These are phyloP conservation scores for Intellagama lesueurii DNA, from an alignment of 2,797 vertebrate genomes.

Conservation along the genomic window DNA sequence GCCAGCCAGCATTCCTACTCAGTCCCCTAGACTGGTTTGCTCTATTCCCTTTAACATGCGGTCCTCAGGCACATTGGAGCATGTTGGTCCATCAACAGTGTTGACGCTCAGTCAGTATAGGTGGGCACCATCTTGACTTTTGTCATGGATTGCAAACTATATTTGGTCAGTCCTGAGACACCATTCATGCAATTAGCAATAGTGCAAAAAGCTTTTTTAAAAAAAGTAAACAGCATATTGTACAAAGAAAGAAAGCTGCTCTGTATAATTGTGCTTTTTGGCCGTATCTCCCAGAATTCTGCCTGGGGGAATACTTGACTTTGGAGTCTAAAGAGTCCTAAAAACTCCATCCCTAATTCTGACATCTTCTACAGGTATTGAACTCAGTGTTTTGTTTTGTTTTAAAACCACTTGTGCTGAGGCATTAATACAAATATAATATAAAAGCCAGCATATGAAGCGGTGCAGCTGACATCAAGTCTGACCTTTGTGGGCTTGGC, in stretches of 20 bases:
- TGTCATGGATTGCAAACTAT: neutral
- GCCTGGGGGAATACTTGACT: neutral
- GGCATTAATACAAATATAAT: slow-evolving; percentile 3
- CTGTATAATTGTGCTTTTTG: no score
- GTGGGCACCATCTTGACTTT: neutral
- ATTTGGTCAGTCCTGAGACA: no score
- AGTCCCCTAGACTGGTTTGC: neutral
- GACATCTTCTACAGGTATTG: neutral
- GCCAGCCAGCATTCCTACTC: neutral
- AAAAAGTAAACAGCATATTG: neutral
- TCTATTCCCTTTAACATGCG: neutral
- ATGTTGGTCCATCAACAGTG: neutral
- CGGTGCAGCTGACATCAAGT: neutral
- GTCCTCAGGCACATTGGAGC: neutral
- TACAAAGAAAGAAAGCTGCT: no score
- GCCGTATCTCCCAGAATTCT: no score
- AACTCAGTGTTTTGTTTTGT: neutral
- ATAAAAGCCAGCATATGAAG: slow-evolving; percentile 1
- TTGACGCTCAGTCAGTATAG: neutral
- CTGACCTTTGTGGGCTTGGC: slow-evolving; percentile 55
- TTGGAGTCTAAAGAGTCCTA: neutral
- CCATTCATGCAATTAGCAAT: neutral
- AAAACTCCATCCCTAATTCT: neutral
- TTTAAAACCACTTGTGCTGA: neutral
- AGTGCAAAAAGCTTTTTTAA: neutral